phyloP scores from a whole-genome alignment of 2,888 invertebrate genomes.

The Lingula anatina region DNA sequence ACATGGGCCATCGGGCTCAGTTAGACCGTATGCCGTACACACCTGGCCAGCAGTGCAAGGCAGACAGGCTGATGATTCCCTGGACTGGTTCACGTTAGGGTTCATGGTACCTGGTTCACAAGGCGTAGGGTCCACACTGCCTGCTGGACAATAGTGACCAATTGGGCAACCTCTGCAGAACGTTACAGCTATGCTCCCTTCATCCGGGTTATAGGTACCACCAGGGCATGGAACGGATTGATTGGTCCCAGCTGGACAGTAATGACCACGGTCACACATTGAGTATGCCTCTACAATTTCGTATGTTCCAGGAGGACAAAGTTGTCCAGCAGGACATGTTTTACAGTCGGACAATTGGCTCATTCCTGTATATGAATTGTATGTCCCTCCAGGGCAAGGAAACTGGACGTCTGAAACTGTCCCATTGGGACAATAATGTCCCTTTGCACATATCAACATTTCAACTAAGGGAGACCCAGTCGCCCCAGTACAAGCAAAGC shows the following conservation, averaged over 20 bases:
- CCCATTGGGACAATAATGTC: conserved; percentile 34
- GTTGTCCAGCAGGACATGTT: conserved; percentile 38
- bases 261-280: conserved; percentile 35
- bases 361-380: conserved; percentile 17
- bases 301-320: conserved; percentile 34
- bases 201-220: conserved; percentile 38
- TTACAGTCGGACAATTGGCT: conserved; percentile 25
- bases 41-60: conserved; percentile 36
- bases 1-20: conserved; percentile 36
- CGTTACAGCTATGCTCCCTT: conserved; percentile 22
- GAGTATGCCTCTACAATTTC: conserved; percentile 28
- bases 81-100: conserved; percentile 17
- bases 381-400: conserved; percentile 29
- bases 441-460: conserved; percentile 25
- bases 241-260: conserved; percentile 25
- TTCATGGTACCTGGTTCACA: conserved; percentile 41
- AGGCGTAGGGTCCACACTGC: conserved; percentile 29
- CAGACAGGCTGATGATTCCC: conserved; percentile 21
- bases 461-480: conserved; percentile 26
- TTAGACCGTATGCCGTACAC: conserved; percentile 34
- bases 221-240: conserved; percentile 29
- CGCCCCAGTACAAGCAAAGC: conserved; percentile 42
- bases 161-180: conserved; percentile 30
- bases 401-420: conserved; percentile 30
- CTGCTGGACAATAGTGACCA: conserved; percentile 40